These are phyloP conservation scores for Dissostichus mawsoni DNA, from an alignment of 2,113 vertebrate genomes.

Conservation along the genomic window DNA sequence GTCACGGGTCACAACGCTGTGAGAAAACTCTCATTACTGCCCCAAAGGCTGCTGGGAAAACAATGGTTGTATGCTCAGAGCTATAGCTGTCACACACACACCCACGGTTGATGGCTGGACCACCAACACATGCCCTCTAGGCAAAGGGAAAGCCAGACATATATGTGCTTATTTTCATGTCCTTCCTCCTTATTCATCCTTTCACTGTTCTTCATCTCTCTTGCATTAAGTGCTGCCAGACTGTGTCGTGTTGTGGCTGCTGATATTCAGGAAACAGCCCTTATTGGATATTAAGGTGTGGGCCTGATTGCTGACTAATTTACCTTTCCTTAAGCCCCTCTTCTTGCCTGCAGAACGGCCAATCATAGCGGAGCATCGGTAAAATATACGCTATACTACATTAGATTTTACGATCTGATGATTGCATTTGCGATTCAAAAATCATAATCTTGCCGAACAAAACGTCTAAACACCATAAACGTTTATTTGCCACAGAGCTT, in stretches of 20 bases:
- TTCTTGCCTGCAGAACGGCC: not conserved
- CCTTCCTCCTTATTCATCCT: not conserved
- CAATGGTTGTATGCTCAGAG: constrained; percentile 22
- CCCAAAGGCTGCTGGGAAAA: constrained; percentile 58
- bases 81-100: constrained; percentile 15
- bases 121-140: constrained; percentile 5
- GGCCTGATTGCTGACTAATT: constrained; percentile 25
- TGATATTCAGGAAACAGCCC: constrained; percentile 22
- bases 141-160: not conserved
- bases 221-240: no score
- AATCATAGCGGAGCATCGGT: not conserved
- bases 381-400: not conserved
- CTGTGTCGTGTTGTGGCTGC: not conserved
- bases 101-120: constrained; percentile 3
- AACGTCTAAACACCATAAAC: no score
- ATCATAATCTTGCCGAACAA: no score
- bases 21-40: constrained; percentile 60
- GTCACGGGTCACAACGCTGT: constrained; percentile 58
- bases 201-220: no score
- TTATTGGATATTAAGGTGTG: constrained; percentile 18
- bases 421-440: no score
- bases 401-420: no score
- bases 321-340: not conserved
- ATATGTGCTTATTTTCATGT: not conserved
- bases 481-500: no score